These are phyloP conservation scores for Drosophila takahashii DNA, from an alignment of 1,140 invertebrate species.

Conservation along the genomic window DNA sequence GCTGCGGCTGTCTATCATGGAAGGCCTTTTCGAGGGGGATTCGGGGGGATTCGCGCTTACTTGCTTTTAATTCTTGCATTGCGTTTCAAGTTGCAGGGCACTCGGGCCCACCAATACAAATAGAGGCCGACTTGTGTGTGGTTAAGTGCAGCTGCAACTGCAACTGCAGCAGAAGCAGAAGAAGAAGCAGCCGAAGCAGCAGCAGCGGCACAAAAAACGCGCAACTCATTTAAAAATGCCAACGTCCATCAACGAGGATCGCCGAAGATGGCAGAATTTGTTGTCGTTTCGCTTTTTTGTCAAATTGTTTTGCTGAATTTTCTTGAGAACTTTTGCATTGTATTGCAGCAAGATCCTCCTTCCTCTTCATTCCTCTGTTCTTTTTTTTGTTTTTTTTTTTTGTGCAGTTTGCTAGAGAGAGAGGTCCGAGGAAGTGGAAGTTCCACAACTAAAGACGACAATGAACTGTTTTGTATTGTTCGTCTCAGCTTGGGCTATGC, in stretches of 20 bases:
- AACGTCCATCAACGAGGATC: conserved; percentile 82
- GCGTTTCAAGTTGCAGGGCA: conserved; percentile 81
- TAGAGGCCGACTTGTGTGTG: conserved; percentile 59
- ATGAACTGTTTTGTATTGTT: conserved; percentile 74
- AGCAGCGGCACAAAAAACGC: conserved; percentile 69
- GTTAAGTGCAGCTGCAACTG: conserved; percentile 77
- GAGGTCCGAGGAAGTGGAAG: conserved; percentile 76
- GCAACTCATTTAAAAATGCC: conserved; percentile 83
- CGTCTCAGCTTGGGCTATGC: conserved; percentile 19
- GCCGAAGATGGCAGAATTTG: conserved; percentile 83
- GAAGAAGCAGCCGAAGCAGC: conserved; percentile 23
- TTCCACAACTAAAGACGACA: conserved; percentile 74
- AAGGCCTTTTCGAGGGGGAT: conserved; percentile 10
- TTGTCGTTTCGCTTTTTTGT: conserved; percentile 83
- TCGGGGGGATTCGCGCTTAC: conserved; percentile 67
- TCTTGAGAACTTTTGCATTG: conserved; percentile 83
- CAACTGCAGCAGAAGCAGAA: conserved; percentile 35
- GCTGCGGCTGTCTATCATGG: conserved; percentile 31
- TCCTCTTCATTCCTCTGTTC: conserved; percentile 15
- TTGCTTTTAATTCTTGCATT: conserved; percentile 82
- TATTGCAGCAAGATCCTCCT: conserved; percentile 64
- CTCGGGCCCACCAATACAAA: conserved; percentile 62
- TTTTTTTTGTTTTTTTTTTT: conserved; percentile 6
- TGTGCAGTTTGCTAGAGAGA: conserved; percentile 59
- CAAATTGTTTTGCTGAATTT: conserved; percentile 83